Percentiles rank a stretch among this genome's conserved stretches.
These are phyloP conservation scores for Colius striatus DNA, from an alignment of 2,113 vertebrate genomes.

Conservation along the genomic window DNA sequence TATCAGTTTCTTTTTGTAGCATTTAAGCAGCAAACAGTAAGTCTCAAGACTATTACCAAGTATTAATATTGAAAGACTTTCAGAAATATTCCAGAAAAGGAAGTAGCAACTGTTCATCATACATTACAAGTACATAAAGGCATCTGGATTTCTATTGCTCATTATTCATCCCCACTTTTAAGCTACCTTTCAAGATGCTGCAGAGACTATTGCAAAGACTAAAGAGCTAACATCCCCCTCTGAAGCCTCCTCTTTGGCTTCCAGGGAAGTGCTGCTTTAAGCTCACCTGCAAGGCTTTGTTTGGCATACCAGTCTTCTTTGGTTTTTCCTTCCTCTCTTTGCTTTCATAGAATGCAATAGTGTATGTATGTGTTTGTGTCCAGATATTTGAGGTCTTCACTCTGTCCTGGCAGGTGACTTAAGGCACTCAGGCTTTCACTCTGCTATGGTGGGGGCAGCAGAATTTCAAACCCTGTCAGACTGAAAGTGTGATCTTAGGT, in stretches of 20 bases:
- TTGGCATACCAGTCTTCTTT: background rate
- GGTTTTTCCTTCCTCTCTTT: accelerated
- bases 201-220: background rate
- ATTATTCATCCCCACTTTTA: background rate
- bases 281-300: background rate
- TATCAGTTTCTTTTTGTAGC: background rate
- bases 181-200: background rate
- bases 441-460: background rate
- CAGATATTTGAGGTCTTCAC: background rate
- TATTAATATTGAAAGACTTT: constrained; percentile 41
- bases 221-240: background rate
- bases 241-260: background rate
- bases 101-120: constrained; percentile 30
- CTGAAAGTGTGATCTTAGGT: background rate
- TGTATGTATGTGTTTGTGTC: background rate
- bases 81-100: constrained; percentile 71
- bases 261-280: background rate
- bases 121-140: constrained; percentile 54
- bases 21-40: background rate
- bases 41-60: background rate
- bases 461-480: background rate
- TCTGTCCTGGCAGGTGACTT: background rate
- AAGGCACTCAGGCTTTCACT: background rate
- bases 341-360: background rate
- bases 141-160: constrained; percentile 43